Evolutionary conservation across 1,140 invertebrate genomes (phyloP), one percentile per base, ranked within the genome.

Genomic region (Drosophila seguyi): DNA sequence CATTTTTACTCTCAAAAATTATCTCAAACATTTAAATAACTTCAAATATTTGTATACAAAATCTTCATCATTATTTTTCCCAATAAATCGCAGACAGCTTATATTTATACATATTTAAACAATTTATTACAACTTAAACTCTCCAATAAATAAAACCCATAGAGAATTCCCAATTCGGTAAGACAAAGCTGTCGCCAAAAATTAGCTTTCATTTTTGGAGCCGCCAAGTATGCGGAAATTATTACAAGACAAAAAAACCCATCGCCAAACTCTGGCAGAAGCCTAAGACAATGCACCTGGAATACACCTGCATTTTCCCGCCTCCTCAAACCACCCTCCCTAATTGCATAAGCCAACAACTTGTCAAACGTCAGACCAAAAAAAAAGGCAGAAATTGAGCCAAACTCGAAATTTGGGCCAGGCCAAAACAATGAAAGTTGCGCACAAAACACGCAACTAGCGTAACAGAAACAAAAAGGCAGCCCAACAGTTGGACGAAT

Each of bases 361-460:
- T 82, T 79, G 82, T 86, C 83, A 86, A 87, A 62, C 69, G 79
- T 75, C 83, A 47, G 41, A 22, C 82, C 78, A 82, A 25, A 4
- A 45, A 44, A 14, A 47, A 27, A 20, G 57, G 16, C 42, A 47
- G 34, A 39, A 58, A 72, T 36, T 16, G 50, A 50, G 66, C 48
- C 60, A 66, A 81, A 72, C 50, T 63, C 68, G 62, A 81, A 76
- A 78, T 80, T 77, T 87, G 76, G 63, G 69, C 75, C 57, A 77
- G 44, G 34, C 66, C 60, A 56, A 75, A 53, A 80, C 84, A 83
- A 87, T 83, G 72, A 88, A 87, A 87, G 72, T 80, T 72, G 66
- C 56, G 44, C 66, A 69, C 74, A 57, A 53, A 75, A 79, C 80
- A 86, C 83, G 83, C 83, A 87, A 86, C 71, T 36, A 77, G 71